Conservation (phyloP, 1,140 invertebrate species). For the Drosophila nigromelanica region DNA sequence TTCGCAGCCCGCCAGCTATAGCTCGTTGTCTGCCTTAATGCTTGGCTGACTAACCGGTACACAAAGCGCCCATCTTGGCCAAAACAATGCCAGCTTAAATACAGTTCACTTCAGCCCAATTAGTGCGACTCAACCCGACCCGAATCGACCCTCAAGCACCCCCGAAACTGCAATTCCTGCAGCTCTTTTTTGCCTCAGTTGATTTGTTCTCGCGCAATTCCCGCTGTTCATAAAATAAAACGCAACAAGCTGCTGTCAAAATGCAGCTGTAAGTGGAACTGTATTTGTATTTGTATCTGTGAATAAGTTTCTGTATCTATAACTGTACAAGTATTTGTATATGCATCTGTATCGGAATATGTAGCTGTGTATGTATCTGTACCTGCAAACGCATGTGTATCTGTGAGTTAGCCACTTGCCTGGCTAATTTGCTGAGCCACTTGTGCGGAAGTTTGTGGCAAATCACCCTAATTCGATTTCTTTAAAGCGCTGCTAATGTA, state of each 20-base stretch:
- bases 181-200: slow-evolving; percentile 5
- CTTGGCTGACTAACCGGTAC: slow-evolving; percentile 1
- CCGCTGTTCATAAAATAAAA: slow-evolving; percentile 28
- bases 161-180: slow-evolving; percentile 8
- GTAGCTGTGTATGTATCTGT: slow-evolving; percentile 10
- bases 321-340: not conserved
- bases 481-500: not conserved
- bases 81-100: slow-evolving; percentile 32
- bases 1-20: not conserved
- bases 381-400: not conserved
- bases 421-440: slow-evolving; percentile 17
- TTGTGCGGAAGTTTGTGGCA: slow-evolving; percentile 19
- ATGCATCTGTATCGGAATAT: not conserved
- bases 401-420: not conserved
- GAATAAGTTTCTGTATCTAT: slow-evolving; percentile 7
- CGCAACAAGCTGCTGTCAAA: slow-evolving; percentile 24
- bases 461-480: slow-evolving; percentile 19
- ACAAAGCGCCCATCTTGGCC: slow-evolving; percentile 21
- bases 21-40: slow-evolving; percentile 15
- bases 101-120: slow-evolving; percentile 29
- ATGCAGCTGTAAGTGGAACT: not conserved
- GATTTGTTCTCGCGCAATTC: slow-evolving; percentile 29
- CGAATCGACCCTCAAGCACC: not conserved
- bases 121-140: not conserved
- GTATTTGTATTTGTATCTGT: not conserved